Conservation (phyloP, 2,113 vertebrate genomes). For the Tetrax tetrax region DNA sequence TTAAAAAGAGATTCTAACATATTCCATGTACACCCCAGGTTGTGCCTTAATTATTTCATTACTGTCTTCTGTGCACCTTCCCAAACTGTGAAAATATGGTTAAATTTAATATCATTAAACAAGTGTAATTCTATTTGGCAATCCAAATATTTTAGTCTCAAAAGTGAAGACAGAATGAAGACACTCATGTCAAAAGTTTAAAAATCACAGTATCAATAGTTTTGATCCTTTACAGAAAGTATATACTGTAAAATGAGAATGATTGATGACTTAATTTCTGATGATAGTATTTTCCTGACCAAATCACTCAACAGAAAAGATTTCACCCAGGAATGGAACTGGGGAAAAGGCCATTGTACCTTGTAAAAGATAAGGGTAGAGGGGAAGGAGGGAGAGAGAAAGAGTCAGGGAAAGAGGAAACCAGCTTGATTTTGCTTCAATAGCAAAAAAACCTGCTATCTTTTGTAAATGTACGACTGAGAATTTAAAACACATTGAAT, state of each 20-base stretch:
- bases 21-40: background rate
- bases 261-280: conserved; percentile 69
- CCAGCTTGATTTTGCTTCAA: conserved; percentile 65
- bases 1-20: conserved; percentile 44
- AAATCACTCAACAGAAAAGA: conserved; percentile 55
- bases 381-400: background rate
- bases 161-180: conserved; percentile 76
- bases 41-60: conserved; percentile 34
- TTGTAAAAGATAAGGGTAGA: conserved; percentile 21
- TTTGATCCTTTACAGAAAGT: conserved; percentile 74
- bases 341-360: conserved; percentile 64
- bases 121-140: conserved; percentile 12
- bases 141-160: conserved; percentile 40
- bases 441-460: conserved; percentile 63
- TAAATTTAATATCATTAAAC: conserved; percentile 30
- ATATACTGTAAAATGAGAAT: conserved; percentile 65
- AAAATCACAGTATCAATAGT: conserved; percentile 82
- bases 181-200: conserved; percentile 74
- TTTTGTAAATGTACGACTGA: conserved; percentile 72
- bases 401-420: conserved; percentile 37
- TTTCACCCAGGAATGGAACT: conserved; percentile 63
- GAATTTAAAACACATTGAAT: conserved; percentile 77
- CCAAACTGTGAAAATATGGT: background rate
- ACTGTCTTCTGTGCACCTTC: conserved; percentile 48
- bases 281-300: conserved; percentile 57